A percentile compares a stretch with the other conserved stretches of the same genome.
Conservation (phyloP, 2,797 vertebrate species). For the Brachyalestes nurse region DNA sequence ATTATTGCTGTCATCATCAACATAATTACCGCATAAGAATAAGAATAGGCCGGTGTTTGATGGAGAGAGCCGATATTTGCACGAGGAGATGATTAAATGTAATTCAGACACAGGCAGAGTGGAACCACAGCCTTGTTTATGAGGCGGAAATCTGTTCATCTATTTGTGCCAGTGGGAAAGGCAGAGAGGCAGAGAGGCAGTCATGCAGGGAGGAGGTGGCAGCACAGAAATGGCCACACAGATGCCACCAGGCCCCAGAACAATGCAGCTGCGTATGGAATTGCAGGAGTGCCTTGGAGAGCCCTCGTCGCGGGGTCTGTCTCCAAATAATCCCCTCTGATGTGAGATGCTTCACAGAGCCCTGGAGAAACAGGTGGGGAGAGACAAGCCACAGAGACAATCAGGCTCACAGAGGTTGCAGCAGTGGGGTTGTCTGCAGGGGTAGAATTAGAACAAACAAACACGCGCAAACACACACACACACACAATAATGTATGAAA, state of each 20-base stretch:
- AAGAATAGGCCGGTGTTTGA: slow-evolving; percentile 21
- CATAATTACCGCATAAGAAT: slow-evolving; percentile 42
- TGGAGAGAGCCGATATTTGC: slow-evolving; percentile 41
- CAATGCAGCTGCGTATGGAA: slow-evolving; percentile 52
- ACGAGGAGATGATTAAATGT: slow-evolving; percentile 55
- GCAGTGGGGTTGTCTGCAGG: slow-evolving; percentile 32
- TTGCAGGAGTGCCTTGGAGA: slow-evolving; percentile 44
- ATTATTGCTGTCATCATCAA: slow-evolving; percentile 46
- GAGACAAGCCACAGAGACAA: slow-evolving; percentile 50
- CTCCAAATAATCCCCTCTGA: slow-evolving; percentile 54
- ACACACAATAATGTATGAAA: slow-evolving; percentile 24
- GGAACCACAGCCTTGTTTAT: slow-evolving; percentile 51
- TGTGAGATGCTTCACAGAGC: slow-evolving; percentile 41
- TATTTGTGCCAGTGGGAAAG: slow-evolving; percentile 55
- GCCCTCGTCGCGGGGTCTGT: slow-evolving; percentile 41
- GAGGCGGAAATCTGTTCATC: slow-evolving; percentile 57
- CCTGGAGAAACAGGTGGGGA: slow-evolving; percentile 42
- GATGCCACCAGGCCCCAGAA: slow-evolving; percentile 40
- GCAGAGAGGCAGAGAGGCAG: slow-evolving; percentile 28
- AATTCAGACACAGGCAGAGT: slow-evolving; percentile 50
- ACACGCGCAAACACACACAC: slow-evolving; percentile 15
- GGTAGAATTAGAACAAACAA: slow-evolving; percentile 18
- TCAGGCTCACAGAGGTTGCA: slow-evolving; percentile 46
- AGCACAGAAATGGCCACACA: slow-evolving; percentile 46
- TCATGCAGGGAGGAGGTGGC: slow-evolving; percentile 29